Percentiles rank a stretch among this genome's conserved stretches.
These are phyloP conservation scores for Xenopus laevis DNA, from an alignment of 2,113 vertebrate genomes.

Conservation along the genomic window DNA sequence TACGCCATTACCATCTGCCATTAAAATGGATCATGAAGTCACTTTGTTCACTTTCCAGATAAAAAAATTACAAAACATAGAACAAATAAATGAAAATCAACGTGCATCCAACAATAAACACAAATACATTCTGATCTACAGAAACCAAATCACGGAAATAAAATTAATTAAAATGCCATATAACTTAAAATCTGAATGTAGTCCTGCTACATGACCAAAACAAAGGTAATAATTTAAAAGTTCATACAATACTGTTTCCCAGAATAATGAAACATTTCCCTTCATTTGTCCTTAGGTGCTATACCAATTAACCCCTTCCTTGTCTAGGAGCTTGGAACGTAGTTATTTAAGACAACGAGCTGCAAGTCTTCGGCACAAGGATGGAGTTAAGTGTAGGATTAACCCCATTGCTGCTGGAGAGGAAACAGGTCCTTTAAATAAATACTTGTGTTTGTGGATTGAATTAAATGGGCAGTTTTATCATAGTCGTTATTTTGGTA, in stretches of 20 bases:
- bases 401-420: constrained; percentile 27
- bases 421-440: background rate
- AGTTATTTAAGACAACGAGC: background rate
- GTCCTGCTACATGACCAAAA: constrained; percentile 91
- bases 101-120: constrained; percentile 73
- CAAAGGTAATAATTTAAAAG: constrained; percentile 82
- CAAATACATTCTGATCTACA: constrained; percentile 75
- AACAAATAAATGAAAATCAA: constrained; percentile 51
- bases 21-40: constrained; percentile 34
- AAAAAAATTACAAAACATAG: constrained; percentile 29
- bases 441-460: background rate
- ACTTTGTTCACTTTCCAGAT: constrained; percentile 47
- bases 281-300: constrained; percentile 69
- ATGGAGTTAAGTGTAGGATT: constrained; percentile 24
- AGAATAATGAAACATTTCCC: constrained; percentile 75
- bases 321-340: background rate
- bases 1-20: background rate
- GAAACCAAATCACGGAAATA: constrained; percentile 67
- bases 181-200: constrained; percentile 94
- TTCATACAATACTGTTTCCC: constrained; percentile 77
- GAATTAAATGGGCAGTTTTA: too few species aligned
- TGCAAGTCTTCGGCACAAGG: background rate
- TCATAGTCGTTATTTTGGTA: too few species aligned
- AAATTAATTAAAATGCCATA: constrained; percentile 68
- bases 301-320: constrained; percentile 38